phyloP scores from a whole-genome alignment of 2,113 vertebrate species.

The Passer domesticus region DNA sequence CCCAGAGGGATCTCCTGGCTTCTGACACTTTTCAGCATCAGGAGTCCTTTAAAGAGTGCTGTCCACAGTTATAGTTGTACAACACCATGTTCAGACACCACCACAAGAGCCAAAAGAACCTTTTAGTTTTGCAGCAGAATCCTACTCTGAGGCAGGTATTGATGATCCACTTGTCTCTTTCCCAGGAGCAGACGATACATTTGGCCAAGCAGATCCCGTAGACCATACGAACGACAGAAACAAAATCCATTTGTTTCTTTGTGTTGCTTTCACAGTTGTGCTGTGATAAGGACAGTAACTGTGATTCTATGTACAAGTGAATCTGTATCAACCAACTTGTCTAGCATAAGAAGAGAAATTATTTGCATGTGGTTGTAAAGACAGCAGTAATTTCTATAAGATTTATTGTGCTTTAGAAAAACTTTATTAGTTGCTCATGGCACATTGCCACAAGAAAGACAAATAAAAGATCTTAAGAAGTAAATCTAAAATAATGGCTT shows the following conservation, averaged over 20 bases:
- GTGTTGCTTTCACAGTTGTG: not conserved
- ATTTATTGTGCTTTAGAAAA: not conserved
- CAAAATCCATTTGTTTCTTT: not conserved
- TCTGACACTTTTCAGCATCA: not conserved
- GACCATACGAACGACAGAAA: not conserved
- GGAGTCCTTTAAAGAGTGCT: not conserved
- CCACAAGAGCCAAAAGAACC: not conserved
- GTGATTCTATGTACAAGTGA: not conserved
- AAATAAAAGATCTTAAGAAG: not conserved
- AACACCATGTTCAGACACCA: not conserved
- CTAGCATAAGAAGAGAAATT: not conserved
- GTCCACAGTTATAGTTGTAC: not conserved
- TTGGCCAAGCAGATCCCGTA: fast-evolving
- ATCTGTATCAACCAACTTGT: not conserved
- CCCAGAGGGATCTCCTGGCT: too few species aligned
- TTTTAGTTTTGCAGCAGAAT: not conserved
- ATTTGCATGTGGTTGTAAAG: not conserved
- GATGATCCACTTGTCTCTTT: not conserved
- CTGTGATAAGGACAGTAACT: not conserved
- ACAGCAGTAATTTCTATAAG: not conserved
- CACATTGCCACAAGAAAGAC: not conserved
- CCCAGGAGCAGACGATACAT: fast-evolving
- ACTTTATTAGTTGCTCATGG: not conserved
- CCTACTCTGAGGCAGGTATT: not conserved
- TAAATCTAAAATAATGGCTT: not conserved